These are phyloP conservation scores for Drosophila baimaii DNA, from an alignment of 1,140 invertebrate genomes.

Conservation along the genomic window DNA sequence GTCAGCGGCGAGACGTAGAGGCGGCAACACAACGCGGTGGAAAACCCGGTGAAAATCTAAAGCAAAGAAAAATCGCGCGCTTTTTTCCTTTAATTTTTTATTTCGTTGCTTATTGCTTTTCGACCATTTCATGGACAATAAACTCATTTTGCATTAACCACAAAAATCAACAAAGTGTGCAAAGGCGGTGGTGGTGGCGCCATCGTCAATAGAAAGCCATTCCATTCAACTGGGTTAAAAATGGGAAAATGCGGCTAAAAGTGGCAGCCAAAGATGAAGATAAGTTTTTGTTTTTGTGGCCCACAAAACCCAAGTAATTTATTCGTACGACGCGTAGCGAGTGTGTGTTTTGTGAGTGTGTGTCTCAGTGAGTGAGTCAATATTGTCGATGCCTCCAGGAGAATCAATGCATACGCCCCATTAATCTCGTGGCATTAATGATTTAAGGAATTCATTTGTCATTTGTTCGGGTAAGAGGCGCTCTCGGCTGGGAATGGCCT, in stretches of 20 bases:
- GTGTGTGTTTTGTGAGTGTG: slow-evolving; percentile 1
- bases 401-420: slow-evolving; percentile 32
- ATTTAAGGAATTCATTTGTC: slow-evolving; percentile 42
- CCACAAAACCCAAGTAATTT: slow-evolving; percentile 35
- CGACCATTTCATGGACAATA: slow-evolving; percentile 60
- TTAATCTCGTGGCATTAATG: slow-evolving; percentile 43
- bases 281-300: slow-evolving; percentile 42
- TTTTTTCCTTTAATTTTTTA: slow-evolving; percentile 26
- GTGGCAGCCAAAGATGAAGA: slow-evolving; percentile 24
- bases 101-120: slow-evolving; percentile 29
- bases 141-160: slow-evolving; percentile 67
- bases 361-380: slow-evolving; percentile 32
- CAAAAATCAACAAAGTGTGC: slow-evolving; percentile 76
- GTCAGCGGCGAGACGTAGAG: slow-evolving; percentile 65
- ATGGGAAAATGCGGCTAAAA: slow-evolving; percentile 29
- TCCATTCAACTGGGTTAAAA: slow-evolving; percentile 20
- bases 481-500: not conserved
- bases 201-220: slow-evolving; percentile 57
- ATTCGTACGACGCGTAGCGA: not conserved
- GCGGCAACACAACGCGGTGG: slow-evolving; percentile 57
- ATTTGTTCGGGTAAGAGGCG: slow-evolving; percentile 30
- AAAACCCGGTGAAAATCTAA: slow-evolving; percentile 11
- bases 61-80: slow-evolving; percentile 31
- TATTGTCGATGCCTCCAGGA: slow-evolving; percentile 38
- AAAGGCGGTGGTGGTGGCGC: slow-evolving; percentile 31